These are phyloP conservation scores for Siniperca chuatsi DNA, from an alignment of 2,113 vertebrate species.

Conservation along the genomic window DNA sequence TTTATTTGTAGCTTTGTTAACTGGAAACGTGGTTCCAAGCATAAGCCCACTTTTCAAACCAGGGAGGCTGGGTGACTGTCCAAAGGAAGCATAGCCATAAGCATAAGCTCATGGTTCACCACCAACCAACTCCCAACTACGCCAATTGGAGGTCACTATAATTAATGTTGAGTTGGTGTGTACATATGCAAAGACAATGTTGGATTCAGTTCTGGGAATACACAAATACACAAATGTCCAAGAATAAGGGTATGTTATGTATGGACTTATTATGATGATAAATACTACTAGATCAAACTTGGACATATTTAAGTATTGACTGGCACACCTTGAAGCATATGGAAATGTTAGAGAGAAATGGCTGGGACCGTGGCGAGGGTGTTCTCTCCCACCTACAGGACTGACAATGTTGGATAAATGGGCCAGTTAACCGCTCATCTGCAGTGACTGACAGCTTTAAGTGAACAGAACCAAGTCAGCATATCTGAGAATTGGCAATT, in stretches of 20 bases:
- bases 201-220: not conserved
- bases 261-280: not conserved
- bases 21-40: no score
- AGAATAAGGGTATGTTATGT: not conserved
- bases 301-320: not conserved
- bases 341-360: not conserved
- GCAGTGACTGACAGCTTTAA: constrained; percentile 61
- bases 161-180: no score
- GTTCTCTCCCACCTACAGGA: not conserved
- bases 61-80: no score
- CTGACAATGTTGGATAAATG: constrained; percentile 40
- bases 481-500: constrained; percentile 73
- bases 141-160: no score
- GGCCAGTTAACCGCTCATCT: constrained; percentile 35
- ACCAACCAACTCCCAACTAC: no score
- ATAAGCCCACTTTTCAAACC: no score
- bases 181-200: no score
- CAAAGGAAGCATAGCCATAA: no score
- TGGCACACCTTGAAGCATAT: not conserved
- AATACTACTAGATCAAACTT: not conserved
- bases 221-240: not conserved
- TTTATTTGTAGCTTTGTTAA: no score
- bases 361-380: not conserved
- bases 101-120: no score
- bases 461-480: constrained; percentile 60